Conservation (phyloP, 2,888 invertebrate species). For the Apodemia mormo region DNA sequence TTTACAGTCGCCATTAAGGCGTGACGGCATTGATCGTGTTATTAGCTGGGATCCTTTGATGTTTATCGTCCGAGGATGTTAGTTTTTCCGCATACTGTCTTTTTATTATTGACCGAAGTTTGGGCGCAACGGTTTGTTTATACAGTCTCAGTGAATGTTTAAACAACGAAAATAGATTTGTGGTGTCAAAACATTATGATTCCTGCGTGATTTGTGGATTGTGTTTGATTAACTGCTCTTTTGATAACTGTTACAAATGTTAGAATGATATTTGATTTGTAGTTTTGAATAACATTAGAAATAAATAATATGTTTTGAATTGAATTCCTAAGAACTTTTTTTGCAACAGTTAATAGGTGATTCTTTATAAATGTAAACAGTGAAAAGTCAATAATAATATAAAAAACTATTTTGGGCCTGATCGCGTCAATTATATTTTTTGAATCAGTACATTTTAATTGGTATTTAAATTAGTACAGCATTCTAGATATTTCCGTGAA, state of each 20-base stretch:
- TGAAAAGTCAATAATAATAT: no score
- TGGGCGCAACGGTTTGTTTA: slow-evolving; percentile 77
- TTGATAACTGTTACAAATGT: slow-evolving; percentile 24
- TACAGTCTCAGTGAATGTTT: slow-evolving; percentile 64
- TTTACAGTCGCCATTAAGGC: slow-evolving; percentile 54
- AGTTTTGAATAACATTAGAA: no score
- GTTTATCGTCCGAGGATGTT: slow-evolving; percentile 76
- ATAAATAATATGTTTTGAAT: no score
- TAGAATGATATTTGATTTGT: neutral
- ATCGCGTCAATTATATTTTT: no score
- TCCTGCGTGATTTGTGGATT: slow-evolving; percentile 52
- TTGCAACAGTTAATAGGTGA: no score
- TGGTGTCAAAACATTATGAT: slow-evolving; percentile 76
- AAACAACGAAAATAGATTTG: slow-evolving; percentile 71
- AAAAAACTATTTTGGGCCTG: no score
- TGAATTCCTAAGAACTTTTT: no score
- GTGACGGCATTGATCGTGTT: slow-evolving; percentile 71
- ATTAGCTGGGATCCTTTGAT: slow-evolving; percentile 70
- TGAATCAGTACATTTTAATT: no score
- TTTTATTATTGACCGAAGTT: slow-evolving; percentile 81
- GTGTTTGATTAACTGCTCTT: slow-evolving; percentile 39
- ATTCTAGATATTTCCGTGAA: no score
- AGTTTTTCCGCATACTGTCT: slow-evolving; percentile 78
- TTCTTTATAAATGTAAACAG: no score
- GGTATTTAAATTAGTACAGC: no score